These are phyloP conservation scores for Tigriopus japonicus DNA, from an alignment of 1,140 invertebrate genomes.

Conservation along the genomic window DNA sequence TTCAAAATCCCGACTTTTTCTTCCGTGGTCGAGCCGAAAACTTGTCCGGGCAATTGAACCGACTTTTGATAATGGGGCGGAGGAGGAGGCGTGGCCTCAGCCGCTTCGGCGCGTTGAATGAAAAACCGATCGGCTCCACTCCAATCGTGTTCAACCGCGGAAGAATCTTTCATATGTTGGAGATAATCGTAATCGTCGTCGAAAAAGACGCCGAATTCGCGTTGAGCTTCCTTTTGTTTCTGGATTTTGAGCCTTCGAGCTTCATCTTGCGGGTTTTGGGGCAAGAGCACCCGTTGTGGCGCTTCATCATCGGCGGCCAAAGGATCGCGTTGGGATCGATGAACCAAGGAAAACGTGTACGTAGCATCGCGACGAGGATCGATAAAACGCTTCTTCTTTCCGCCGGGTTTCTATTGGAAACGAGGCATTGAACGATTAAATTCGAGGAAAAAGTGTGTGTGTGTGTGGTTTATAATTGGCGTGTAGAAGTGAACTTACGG, in stretches of 20 bases:
- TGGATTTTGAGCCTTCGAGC: constrained; percentile 16
- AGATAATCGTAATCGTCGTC: constrained; percentile 93
- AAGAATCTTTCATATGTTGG: constrained; percentile 60
- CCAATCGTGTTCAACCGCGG: constrained; percentile 24
- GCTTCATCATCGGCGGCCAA: constrained; percentile 65
- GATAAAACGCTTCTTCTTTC: constrained; percentile 60
- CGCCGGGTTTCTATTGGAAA: background rate
- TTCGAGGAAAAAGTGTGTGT: no score
- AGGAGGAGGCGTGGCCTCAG: constrained; percentile 13
- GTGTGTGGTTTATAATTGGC: no score
- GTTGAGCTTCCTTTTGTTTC: constrained; percentile 50
- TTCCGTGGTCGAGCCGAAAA: constrained; percentile 72
- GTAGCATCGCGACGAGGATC: constrained; percentile 57
- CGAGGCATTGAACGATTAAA: no score
- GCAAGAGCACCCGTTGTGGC: constrained; percentile 53
- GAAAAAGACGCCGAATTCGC: constrained; percentile 82
- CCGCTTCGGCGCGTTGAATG: constrained; percentile 20
- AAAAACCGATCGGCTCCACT: constrained; percentile 13
- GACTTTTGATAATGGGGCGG: background rate
- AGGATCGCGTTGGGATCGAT: constrained; percentile 80
- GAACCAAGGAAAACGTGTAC: constrained; percentile 73
- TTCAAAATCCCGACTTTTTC: constrained; percentile 73
- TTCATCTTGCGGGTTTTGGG: constrained; percentile 21
- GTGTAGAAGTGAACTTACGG: no score
- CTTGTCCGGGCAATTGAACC: constrained; percentile 60